Percentiles rank a stretch among this genome's conserved stretches.
These are phyloP conservation scores for Callaeas wilsoni DNA, from an alignment of 2,113 vertebrate species.

Conservation along the genomic window DNA sequence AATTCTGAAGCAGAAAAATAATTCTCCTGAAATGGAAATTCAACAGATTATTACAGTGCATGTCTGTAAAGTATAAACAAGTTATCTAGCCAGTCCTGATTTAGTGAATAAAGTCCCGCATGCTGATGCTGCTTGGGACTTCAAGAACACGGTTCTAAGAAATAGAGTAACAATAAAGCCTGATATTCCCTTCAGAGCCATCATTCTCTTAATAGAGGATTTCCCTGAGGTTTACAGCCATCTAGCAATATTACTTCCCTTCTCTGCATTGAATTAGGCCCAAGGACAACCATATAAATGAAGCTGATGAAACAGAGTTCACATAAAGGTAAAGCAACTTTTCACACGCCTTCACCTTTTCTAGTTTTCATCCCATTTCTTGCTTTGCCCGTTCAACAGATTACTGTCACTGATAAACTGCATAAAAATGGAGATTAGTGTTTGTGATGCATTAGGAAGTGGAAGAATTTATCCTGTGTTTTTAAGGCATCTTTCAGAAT, in stretches of 20 bases:
- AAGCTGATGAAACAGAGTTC: background rate
- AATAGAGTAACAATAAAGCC: background rate
- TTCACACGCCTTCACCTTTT: background rate
- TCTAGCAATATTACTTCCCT: background rate
- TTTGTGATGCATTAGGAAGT: background rate
- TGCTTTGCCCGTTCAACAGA: background rate
- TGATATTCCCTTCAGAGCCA: background rate
- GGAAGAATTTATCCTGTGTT: background rate
- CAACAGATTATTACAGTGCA: background rate
- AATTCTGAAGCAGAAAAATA: background rate
- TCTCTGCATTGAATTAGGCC: background rate
- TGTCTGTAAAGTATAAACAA: background rate
- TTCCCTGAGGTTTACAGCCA: slow-evolving; percentile 32
- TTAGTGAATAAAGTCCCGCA: background rate
- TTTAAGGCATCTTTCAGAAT: background rate
- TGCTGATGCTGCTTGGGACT: background rate
- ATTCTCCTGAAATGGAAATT: background rate
- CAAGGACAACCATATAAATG: background rate
- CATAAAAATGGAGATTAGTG: background rate
- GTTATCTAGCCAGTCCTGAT: background rate
- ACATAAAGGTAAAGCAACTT: background rate
- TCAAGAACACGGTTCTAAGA: background rate
- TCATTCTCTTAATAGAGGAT: background rate
- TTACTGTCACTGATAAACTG: background rate
- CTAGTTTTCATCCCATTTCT: background rate